These are phyloP conservation scores for Drosophila koepferae DNA, from an alignment of 2,888 invertebrate genomes.

Conservation along the genomic window DNA sequence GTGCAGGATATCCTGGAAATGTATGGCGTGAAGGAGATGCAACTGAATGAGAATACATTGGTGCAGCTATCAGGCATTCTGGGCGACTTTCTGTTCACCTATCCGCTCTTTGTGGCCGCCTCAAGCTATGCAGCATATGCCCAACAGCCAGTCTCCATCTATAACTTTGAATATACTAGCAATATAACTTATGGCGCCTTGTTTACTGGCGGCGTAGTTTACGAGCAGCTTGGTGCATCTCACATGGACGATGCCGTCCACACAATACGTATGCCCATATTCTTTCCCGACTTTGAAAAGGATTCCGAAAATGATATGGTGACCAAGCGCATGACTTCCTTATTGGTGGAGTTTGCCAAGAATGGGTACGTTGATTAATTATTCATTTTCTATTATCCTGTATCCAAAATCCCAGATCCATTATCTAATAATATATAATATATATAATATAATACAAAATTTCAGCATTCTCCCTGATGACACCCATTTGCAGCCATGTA, in stretches of 20 bases:
- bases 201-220: constrained; percentile 38
- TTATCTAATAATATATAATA: too few relatives aligned
- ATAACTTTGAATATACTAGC: constrained; percentile 85
- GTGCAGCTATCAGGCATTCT: constrained; percentile 78
- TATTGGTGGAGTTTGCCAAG: constrained; percentile 85
- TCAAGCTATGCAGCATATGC: constrained; percentile 45
- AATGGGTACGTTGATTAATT: constrained; percentile 83
- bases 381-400: background rate
- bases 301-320: constrained; percentile 81
- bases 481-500: constrained; percentile 43
- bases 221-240: constrained; percentile 73
- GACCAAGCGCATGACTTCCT: constrained; percentile 81
- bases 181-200: constrained; percentile 77
- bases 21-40: constrained; percentile 46
- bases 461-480: constrained; percentile 46
- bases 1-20: constrained; percentile 44
- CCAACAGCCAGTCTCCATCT: constrained; percentile 83
- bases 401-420: background rate
- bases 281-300: constrained; percentile 77
- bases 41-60: constrained; percentile 61
- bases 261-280: constrained; percentile 84
- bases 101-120: constrained; percentile 83
- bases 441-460: too few relatives aligned
- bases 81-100: constrained; percentile 85
- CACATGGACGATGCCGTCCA: constrained; percentile 87